phyloP scores from a whole-genome alignment of 2,113 vertebrate genomes.

The Dinomys branickii region DNA sequence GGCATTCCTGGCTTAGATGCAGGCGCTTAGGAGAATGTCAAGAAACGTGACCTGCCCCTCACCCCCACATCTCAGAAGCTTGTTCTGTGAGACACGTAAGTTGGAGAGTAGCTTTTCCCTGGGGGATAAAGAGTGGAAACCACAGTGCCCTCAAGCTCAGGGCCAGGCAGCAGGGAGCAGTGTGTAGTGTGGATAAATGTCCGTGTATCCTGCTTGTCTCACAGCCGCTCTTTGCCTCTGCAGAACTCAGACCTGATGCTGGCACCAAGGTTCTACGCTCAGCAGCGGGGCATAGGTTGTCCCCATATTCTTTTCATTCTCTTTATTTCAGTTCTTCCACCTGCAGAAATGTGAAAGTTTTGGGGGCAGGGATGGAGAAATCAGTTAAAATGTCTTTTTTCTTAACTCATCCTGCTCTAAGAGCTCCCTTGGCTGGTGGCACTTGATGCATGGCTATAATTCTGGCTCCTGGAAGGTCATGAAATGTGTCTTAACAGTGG shows the following conservation, averaged over 20 bases:
- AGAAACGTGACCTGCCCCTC: background rate
- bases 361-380: background rate
- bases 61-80: background rate
- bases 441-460: background rate
- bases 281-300: background rate
- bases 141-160: background rate
- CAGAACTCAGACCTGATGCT: background rate
- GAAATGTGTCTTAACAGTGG: background rate
- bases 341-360: background rate
- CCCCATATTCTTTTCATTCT: background rate
- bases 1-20: background rate
- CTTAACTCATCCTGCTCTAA: background rate
- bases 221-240: background rate
- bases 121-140: background rate
- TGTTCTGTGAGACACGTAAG: background rate
- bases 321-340: background rate
- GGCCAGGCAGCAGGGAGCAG: background rate
- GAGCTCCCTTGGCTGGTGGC: background rate
- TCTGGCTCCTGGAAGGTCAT: background rate
- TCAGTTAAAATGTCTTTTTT: background rate
- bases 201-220: background rate
- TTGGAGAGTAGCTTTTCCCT: background rate
- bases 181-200: background rate
- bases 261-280: background rate
- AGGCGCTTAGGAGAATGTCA: background rate